Percentiles rank a stretch among this genome's conserved stretches.
These are phyloP conservation scores for Pipistrellus kuhlii DNA, from an alignment of 2,797 vertebrate genomes.

Conservation along the genomic window DNA sequence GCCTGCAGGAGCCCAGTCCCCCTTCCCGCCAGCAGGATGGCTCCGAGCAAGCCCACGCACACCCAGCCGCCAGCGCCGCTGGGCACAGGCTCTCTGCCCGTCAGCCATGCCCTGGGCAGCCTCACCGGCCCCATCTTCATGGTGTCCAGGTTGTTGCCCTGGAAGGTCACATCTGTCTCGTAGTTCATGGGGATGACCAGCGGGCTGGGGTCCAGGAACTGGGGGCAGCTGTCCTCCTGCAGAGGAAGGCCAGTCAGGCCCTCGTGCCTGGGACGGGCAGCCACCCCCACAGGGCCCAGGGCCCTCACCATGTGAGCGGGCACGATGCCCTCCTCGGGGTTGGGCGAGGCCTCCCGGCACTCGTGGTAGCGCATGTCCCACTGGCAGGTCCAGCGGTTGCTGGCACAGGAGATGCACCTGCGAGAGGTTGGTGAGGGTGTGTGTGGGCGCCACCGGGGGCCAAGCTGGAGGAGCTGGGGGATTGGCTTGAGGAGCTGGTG, in stretches of 20 bases:
- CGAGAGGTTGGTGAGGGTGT: fast-evolving
- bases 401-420: constrained; percentile 96
- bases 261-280: fast-evolving
- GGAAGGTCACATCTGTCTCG: constrained; percentile 85
- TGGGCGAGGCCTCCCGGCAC: constrained; percentile 87
- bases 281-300: fast-evolving
- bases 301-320: constrained; percentile 91
- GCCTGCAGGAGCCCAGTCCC: not conserved
- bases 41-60: fast-evolving
- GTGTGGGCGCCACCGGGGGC: fast-evolving
- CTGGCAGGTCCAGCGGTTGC: constrained; percentile 95
- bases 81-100: not conserved
- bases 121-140: constrained; percentile 49
- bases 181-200: constrained; percentile 88
- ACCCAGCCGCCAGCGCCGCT: no score
- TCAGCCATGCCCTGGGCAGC: not conserved
- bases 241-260: constrained; percentile 59
- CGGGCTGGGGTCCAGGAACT: constrained; percentile 87
- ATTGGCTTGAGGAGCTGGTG: no score
- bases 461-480: no score
- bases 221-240: constrained; percentile 88
- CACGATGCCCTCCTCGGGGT: constrained; percentile 87
- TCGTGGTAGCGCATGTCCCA: constrained; percentile 92
- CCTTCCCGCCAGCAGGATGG: not conserved
- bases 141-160: constrained; percentile 86